Percentiles rank a stretch among this genome's conserved stretches.
Evolutionary conservation across 2,797 vertebrate genomes (phyloP).

Genomic region (Nannoperca australis): DNA sequence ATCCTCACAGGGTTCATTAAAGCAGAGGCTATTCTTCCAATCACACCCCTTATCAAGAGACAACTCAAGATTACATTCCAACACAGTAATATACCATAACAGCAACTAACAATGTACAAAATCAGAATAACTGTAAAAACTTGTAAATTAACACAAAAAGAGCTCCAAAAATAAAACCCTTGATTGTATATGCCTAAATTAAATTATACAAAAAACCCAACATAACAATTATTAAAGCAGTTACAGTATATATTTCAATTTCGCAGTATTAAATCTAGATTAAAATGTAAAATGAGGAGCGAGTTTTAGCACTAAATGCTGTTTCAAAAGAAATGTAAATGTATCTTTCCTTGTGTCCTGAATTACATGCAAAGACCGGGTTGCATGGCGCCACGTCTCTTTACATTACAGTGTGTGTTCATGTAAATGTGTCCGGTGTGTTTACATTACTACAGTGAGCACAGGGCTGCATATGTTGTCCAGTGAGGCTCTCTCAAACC

Average conservation of each 20-base stretch:
- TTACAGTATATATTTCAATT: no score
- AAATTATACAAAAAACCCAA: no score
- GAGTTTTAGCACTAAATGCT: no score
- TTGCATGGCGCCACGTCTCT: not conserved
- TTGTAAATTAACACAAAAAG: not conserved
- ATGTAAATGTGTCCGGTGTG: not conserved
- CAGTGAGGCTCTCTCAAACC: constrained; percentile 22
- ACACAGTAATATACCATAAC: not conserved
- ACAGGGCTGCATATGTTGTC: not conserved
- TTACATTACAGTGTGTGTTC: no score
- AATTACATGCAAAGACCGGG: not conserved
- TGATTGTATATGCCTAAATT: not conserved
- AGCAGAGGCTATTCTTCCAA: not conserved
- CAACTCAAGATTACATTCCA: not conserved
- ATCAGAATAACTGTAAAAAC: not conserved
- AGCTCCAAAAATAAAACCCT: not conserved
- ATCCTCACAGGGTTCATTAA: not conserved
- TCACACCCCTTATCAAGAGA: not conserved
- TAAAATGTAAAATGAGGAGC: no score
- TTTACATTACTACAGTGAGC: constrained; percentile 15
- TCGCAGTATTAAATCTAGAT: no score
- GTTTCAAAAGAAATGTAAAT: not conserved
- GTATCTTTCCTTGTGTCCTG: not conserved
- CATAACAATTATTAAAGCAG: no score
- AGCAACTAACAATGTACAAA: not conserved